Base-by-base conservation (phyloP, 2,888 invertebrate species). In the Micoletzkya japonica region DNA sequence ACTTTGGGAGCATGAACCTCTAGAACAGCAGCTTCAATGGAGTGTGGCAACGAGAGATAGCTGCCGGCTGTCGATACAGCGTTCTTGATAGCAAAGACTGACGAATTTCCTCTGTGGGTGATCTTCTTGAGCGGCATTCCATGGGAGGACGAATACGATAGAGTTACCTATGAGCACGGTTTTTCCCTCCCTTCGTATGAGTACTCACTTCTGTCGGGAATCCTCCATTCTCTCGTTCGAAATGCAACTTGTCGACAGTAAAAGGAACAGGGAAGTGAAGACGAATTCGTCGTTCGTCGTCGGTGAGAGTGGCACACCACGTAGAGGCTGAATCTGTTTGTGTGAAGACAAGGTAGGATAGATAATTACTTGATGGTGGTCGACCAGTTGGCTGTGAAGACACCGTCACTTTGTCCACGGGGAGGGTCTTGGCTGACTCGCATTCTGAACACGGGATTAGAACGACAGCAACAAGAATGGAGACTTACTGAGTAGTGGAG, bases 401-500 rank as follows among this genome's bases (percentile, higher is more conserved):
- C n/a, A n/a, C n/a, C n/a, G n/a, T n/a, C n/a, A n/a, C n/a, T n/a
- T n/a, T n/a, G 49, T 17, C 14, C 26, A 26, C 56, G 26, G 26
- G 56, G n/a, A 17, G 24, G 7, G 24, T 17, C n/a, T 10, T 24
- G n/a, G 14, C 56, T 17, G 10, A 14, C 36, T 17, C 14, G 14
- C n/a, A 17, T 10, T n/a, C 7, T 32, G 30, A 59, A 28, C 28
- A 17, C 14, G n/a, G n/a, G n/a, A n/a, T n/a, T n/a, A n/a, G n/a
- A n/a, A n/a, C n/a, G n/a, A n/a, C n/a, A n/a, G n/a, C n/a, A n/a
- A n/a, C n/a, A n/a, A n/a, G 20, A 37, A 44, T 59, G 14, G 14
- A 24, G 36, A 61, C 75, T 74, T 32, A 85, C 85, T 74, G 37
- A 83, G 63, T 73, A 85, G 82, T 1, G 85, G 78, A 56, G 78